Conservation (phyloP, 2,113 vertebrate genomes). For the Polypterus bichir region DNA sequence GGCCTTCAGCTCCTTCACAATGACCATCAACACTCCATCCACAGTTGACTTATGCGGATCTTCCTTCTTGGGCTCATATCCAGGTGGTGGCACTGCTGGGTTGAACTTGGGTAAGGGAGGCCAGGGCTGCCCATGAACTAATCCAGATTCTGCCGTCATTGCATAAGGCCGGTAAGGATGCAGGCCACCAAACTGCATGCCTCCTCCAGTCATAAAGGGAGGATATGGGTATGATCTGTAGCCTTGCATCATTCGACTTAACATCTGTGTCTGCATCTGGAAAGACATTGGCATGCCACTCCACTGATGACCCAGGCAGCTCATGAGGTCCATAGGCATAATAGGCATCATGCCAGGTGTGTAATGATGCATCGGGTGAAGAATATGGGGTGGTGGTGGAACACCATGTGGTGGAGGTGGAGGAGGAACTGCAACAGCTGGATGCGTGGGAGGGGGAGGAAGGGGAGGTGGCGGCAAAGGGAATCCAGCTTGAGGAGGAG, state of each 20-base stretch:
- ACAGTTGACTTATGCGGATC: slow-evolving; percentile 93
- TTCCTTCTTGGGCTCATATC: slow-evolving; percentile 82
- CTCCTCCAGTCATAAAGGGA: slow-evolving; percentile 58
- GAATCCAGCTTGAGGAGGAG: slow-evolving; percentile 52
- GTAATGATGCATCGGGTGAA: slow-evolving; percentile 64
- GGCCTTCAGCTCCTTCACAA: slow-evolving; percentile 94
- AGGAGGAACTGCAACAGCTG: slow-evolving; percentile 33
- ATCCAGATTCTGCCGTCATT: slow-evolving; percentile 32
- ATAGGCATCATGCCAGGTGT: slow-evolving; percentile 68
- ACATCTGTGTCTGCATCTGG: slow-evolving; percentile 98
- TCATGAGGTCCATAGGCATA: slow-evolving; percentile 87
- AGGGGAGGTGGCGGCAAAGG: slow-evolving; percentile 44
- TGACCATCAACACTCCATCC: slow-evolving; percentile 83
- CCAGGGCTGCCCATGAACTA: slow-evolving; percentile 71
- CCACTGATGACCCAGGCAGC: slow-evolving; percentile 77
- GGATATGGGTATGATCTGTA: slow-evolving; percentile 71
- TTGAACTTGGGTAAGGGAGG: slow-evolving; percentile 82
- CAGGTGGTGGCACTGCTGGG: slow-evolving; percentile 82
- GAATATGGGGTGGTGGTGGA: slow-evolving; percentile 64
- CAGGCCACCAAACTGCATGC: slow-evolving; percentile 61
- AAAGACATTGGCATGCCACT: slow-evolving; percentile 90
- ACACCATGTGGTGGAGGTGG: slow-evolving; percentile 39
- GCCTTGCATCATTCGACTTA: slow-evolving; percentile 89
- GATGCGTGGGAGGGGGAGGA: slow-evolving; percentile 39
- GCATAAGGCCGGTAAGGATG: slow-evolving; percentile 67